Evolutionary conservation across 2,888 invertebrate genomes (phyloP).

Genomic region (Drosophila paracracens): DNA sequence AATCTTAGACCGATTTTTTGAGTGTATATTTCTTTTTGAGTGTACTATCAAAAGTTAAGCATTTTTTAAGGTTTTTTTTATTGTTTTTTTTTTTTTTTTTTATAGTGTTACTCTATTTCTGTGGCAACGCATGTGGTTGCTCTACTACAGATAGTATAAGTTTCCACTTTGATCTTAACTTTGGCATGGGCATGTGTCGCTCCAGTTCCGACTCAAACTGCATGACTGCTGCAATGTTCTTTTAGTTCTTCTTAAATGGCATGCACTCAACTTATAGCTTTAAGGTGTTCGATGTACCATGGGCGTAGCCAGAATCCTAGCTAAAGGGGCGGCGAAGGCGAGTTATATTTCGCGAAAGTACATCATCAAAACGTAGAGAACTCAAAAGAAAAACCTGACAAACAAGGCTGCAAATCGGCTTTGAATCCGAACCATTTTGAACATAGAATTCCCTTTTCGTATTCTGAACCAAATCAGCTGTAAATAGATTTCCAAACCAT

Average conservation of each 20-base stretch:
- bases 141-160: slow-evolving; percentile 6
- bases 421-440: background rate
- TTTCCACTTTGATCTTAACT: slow-evolving; percentile 41
- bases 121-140: slow-evolving; percentile 19
- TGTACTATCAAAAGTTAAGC: background rate
- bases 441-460: background rate
- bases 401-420: background rate
- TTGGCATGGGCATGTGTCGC: slow-evolving; percentile 55
- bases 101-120: background rate
- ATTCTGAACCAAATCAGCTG: background rate
- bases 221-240: slow-evolving; percentile 47
- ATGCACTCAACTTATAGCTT: slow-evolving; percentile 36
- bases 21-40: slow-evolving; percentile 4
- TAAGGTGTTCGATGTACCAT: slow-evolving; percentile 24
- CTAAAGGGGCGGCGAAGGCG: background rate
- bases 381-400: background rate
- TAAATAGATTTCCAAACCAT: background rate
- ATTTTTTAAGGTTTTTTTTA: slow-evolving; percentile 6
- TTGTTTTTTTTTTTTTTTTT: slow-evolving; percentile 16
- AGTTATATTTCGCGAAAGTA: background rate
- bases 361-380: background rate
- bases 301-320: background rate
- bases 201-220: slow-evolving; percentile 41
- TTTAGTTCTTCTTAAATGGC: slow-evolving; percentile 39
- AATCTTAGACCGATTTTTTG: background rate